Percentiles rank a stretch among this genome's conserved stretches.
Conservation (phyloP, 2,113 vertebrate species). For the human (Homo sapiens) region DNA sequence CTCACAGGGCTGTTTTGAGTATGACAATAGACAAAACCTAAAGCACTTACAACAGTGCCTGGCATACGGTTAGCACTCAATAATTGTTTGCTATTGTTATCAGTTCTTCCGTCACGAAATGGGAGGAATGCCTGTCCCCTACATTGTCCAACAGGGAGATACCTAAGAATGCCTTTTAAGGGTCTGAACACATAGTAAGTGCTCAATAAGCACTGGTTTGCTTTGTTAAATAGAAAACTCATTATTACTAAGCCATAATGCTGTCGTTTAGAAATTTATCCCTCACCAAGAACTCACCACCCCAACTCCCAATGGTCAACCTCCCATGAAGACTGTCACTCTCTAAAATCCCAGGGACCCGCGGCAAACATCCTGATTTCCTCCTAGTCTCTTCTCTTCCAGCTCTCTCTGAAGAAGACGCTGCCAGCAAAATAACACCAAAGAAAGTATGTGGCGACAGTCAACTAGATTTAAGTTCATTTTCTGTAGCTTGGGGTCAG, state of each 20-base stretch:
- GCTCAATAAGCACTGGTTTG: conserved; percentile 20
- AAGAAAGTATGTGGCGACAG: conserved; percentile 82
- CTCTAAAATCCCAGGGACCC: background rate
- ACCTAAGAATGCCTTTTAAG: background rate
- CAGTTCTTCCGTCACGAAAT: background rate
- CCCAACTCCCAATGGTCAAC: background rate
- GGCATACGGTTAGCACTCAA: background rate
- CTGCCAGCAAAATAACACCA: conserved; percentile 77
- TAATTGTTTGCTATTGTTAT: background rate
- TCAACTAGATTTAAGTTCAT: conserved; percentile 88
- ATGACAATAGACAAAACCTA: background rate
- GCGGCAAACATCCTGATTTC: background rate
- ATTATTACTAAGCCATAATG: background rate
- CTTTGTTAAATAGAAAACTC: background rate
- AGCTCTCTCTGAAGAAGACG: background rate
- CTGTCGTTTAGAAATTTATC: background rate
- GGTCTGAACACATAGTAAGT: background rate
- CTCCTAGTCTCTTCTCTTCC: background rate
- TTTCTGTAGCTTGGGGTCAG: conserved; percentile 88
- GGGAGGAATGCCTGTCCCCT: background rate
- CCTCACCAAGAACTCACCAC: background rate
- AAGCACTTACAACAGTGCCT: background rate
- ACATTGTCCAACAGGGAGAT: background rate
- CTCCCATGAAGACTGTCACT: rapidly evolving
- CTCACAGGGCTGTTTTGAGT: background rate